A percentile compares a stretch with the other conserved stretches of the same genome.
These are phyloP conservation scores for Habropoda laboriosa DNA, from an alignment of 1,140 invertebrate genomes.

Conservation along the genomic window DNA sequence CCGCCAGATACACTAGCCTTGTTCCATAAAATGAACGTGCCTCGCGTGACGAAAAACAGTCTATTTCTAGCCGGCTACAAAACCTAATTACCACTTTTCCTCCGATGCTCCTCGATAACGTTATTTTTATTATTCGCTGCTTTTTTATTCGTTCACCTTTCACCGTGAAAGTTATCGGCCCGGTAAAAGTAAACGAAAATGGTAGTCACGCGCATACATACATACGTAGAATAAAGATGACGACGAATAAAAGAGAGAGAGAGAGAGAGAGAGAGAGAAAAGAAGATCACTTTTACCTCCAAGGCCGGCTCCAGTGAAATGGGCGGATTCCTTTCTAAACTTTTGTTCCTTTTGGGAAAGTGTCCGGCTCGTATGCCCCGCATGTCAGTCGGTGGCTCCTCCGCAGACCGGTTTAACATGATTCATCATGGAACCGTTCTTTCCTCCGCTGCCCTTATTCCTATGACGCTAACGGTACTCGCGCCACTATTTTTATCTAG, in stretches of 20 bases:
- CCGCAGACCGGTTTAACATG: constrained; percentile 32
- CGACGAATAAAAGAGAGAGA: constrained; percentile 20
- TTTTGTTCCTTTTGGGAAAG: constrained; percentile 76
- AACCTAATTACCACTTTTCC: no score
- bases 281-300: constrained; percentile 78
- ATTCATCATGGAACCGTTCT: constrained; percentile 30
- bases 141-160: constrained; percentile 10
- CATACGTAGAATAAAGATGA: constrained; percentile 41
- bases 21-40: no score
- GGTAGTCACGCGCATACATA: no score
- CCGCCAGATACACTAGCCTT: no score
- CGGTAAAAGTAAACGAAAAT: constrained; percentile 36
- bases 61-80: no score
- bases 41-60: no score
- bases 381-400: neutral
- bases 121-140: neutral
- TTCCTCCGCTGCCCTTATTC: constrained; percentile 16
- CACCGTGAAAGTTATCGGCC: constrained; percentile 54
- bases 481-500: neutral
- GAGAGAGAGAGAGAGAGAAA: constrained; percentile 31
- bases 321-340: constrained; percentile 75
- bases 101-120: neutral
- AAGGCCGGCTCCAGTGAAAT: constrained; percentile 61
- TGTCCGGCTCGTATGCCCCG: constrained; percentile 13
- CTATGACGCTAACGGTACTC: constrained; percentile 19